Conservation (phyloP, 2,797 vertebrate genomes). For the Gymnopithys bicolor region DNA sequence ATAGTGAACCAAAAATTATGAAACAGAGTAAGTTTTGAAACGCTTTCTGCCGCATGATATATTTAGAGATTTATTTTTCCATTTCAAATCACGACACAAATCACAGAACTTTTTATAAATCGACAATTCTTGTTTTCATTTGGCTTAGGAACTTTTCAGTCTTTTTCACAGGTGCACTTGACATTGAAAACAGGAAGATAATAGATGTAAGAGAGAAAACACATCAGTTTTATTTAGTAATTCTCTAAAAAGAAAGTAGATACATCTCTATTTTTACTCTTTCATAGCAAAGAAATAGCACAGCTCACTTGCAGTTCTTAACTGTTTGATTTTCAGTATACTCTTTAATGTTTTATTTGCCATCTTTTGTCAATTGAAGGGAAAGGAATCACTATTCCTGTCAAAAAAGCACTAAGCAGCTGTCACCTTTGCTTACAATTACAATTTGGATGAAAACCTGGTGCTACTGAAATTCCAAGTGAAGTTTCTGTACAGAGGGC, state of each 20-base stretch:
- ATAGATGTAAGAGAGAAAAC: neutral
- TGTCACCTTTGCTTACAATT: neutral
- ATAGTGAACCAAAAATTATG: neutral
- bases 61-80: neutral
- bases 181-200: neutral
- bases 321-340: neutral
- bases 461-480: neutral
- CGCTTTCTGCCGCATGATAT: neutral
- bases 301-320: neutral
- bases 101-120: neutral
- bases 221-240: neutral
- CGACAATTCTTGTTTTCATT: neutral
- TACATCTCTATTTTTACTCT: neutral
- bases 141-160: neutral
- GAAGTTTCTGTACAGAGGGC: neutral
- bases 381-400: neutral
- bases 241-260: neutral
- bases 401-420: neutral
- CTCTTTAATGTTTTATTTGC: neutral
- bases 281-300: neutral
- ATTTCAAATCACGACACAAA: neutral
- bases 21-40: neutral
- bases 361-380: neutral
- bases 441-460: neutral
- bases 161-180: neutral